These are phyloP conservation scores for Myiagra hebetior DNA, from an alignment of 2,113 vertebrate genomes.

Conservation along the genomic window DNA sequence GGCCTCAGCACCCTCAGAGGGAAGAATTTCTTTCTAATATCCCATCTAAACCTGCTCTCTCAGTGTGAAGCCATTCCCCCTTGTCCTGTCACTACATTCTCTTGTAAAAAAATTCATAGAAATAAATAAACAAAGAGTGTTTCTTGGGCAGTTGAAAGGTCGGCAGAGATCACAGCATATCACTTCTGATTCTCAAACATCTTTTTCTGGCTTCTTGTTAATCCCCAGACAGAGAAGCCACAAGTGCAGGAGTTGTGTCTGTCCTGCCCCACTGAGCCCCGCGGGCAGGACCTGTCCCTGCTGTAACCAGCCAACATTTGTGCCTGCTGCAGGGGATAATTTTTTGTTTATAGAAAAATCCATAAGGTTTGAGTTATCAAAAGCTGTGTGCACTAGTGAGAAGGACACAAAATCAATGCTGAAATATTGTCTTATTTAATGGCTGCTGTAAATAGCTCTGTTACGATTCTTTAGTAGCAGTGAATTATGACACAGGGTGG, in stretches of 20 bases:
- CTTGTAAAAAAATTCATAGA: background rate
- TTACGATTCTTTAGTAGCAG: constrained; percentile 77
- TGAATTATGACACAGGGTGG: constrained; percentile 55
- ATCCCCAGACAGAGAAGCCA: background rate
- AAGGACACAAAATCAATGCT: constrained; percentile 87
- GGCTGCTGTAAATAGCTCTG: constrained; percentile 86
- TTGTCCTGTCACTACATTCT: background rate
- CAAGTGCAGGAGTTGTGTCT: background rate
- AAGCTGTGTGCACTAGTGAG: constrained; percentile 70
- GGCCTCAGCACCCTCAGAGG: background rate
- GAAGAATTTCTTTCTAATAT: background rate
- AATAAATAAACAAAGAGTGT: background rate
- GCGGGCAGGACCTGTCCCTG: background rate
- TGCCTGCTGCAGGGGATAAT: constrained; percentile 73
- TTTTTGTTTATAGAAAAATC: constrained; percentile 92
- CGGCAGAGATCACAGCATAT: rapidly evolving
- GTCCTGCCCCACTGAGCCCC: background rate
- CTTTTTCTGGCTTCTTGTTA: background rate
- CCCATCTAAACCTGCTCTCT: background rate
- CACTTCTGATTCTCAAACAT: background rate
- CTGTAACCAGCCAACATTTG: constrained; percentile 54
- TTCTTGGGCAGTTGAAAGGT: background rate
- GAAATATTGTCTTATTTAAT: constrained; percentile 90
- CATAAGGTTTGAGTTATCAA: constrained; percentile 89
- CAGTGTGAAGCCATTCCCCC: background rate